Evolutionary conservation across 2,888 invertebrate genomes (phyloP).

Genomic region (Tetrapedia diversipes): DNA sequence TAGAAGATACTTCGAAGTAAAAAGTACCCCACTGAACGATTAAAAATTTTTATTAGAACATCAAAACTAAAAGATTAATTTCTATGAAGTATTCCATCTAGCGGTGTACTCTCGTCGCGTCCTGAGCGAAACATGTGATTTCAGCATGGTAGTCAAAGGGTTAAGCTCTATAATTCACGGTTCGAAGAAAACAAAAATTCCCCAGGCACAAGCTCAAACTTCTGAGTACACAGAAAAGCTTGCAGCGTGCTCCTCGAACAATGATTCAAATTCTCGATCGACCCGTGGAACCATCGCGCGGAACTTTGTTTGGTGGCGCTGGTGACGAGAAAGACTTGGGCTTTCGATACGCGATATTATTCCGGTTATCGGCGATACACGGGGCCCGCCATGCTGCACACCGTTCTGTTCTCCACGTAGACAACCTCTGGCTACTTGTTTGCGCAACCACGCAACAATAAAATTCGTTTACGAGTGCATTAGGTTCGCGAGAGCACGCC

Average conservation of each 20-base stretch:
- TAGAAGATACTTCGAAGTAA: too few relatives aligned
- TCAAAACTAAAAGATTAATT: too few relatives aligned
- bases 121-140: too few relatives aligned
- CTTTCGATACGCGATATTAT: constrained; percentile 25
- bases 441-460: constrained; percentile 70
- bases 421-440: constrained; percentile 57
- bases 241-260: neutral
- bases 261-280: neutral
- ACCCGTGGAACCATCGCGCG: neutral
- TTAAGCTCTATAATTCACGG: too few relatives aligned
- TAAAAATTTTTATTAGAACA: too few relatives aligned
- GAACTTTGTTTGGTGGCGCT: constrained; percentile 7
- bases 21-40: too few relatives aligned
- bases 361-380: constrained; percentile 32
- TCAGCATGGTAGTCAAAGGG: too few relatives aligned
- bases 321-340: neutral
- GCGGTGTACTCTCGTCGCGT: too few relatives aligned
- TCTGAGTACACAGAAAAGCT: neutral
- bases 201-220: too few relatives aligned
- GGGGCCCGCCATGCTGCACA: neutral
- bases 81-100: too few relatives aligned
- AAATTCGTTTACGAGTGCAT: constrained; percentile 73
- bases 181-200: too few relatives aligned
- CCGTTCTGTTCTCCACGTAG: constrained; percentile 54
- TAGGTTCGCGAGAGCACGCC: constrained; percentile 55